Evolutionary conservation across 2,113 vertebrate species (phyloP).

Genomic region (Calidris pugnax): DNA sequence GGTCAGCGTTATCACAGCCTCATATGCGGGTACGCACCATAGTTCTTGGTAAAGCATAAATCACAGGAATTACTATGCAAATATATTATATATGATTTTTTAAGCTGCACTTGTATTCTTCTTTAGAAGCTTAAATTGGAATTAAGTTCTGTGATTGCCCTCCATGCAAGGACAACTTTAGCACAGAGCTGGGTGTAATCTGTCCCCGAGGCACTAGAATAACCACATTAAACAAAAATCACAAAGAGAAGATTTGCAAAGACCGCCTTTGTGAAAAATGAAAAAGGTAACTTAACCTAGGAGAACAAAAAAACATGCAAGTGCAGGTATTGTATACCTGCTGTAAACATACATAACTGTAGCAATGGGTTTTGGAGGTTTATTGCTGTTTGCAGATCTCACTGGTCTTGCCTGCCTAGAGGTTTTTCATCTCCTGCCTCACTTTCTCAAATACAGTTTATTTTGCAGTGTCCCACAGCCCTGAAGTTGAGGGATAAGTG

Average conservation of each 20-base stretch:
- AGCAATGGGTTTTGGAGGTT: neutral
- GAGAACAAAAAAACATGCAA: neutral
- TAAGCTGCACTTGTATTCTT: neutral
- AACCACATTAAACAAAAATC: neutral
- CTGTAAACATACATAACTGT: neutral
- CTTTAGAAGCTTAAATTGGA: neutral
- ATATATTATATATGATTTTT: neutral
- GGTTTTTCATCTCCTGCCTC: neutral
- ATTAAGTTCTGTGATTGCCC: neutral
- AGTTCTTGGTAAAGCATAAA: neutral
- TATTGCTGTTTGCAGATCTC: neutral
- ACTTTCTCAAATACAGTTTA: neutral
- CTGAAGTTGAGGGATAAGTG: neutral
- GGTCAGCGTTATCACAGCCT: neutral
- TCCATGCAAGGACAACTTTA: neutral
- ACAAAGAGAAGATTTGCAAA: neutral
- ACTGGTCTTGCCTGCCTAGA: neutral
- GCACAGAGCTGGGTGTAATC: neutral
- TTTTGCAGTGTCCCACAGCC: neutral
- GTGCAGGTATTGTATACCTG: neutral
- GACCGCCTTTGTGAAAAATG: neutral
- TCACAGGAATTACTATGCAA: neutral
- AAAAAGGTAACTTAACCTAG: neutral
- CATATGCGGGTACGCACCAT: accelerated
- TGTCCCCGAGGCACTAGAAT: neutral